A percentile compares a stretch with the other conserved stretches of the same genome.
These are phyloP conservation scores for Myrmophylax atrothorax DNA, from an alignment of 2,113 vertebrate species.

Conservation along the genomic window DNA sequence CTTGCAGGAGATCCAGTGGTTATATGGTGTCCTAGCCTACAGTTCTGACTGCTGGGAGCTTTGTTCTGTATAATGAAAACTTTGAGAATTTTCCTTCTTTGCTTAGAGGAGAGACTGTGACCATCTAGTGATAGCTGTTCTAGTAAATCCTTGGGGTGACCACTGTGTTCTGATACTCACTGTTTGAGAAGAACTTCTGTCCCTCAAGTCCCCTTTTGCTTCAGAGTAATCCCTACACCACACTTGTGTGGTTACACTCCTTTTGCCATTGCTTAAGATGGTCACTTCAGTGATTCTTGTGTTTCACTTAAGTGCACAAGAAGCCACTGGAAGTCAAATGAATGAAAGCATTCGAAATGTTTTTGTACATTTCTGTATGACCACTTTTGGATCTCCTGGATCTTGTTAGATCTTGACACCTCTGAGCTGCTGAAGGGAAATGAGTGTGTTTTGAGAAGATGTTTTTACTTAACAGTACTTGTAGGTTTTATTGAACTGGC, in stretches of 20 bases:
- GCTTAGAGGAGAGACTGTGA: neutral
- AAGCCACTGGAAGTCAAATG: neutral
- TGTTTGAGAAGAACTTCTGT: neutral
- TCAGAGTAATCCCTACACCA: neutral
- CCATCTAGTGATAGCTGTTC: neutral
- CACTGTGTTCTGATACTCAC: neutral
- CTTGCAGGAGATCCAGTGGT: neutral
- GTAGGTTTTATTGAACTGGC: neutral
- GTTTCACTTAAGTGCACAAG: neutral
- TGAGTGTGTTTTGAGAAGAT: neutral
- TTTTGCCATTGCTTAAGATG: neutral
- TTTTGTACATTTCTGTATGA: neutral
- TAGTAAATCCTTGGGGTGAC: neutral
- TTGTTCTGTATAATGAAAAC: neutral
- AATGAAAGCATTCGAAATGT: neutral
- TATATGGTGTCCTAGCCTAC: neutral
- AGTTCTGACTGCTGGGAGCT: neutral
- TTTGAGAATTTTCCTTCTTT: neutral
- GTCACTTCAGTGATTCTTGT: neutral
- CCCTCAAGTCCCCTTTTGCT: neutral
- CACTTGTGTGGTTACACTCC: neutral
- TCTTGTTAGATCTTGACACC: neutral
- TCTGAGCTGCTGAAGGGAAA: neutral
- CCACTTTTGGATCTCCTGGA: neutral
- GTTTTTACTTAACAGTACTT: neutral